A percentile compares a stretch with the other conserved stretches of the same genome.
Evolutionary conservation across 2,113 vertebrate species (phyloP).

Genomic region (Gila orcuttii): DNA sequence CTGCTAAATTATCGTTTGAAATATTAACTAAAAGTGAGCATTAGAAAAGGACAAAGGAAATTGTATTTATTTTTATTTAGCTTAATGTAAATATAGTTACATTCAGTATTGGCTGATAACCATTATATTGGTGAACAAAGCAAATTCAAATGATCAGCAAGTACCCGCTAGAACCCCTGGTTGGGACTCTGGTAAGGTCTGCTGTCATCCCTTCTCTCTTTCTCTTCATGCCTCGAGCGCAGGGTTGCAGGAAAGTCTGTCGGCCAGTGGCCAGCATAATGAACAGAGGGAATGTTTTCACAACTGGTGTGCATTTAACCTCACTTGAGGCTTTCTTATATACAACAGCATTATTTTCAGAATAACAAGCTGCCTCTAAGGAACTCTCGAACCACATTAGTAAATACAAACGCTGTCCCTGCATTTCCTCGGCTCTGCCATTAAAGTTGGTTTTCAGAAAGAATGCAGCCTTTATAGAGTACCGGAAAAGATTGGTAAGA

Average conservation of each 20-base stretch:
- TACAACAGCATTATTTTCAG: conserved; percentile 52
- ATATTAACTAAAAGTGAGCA: neutral
- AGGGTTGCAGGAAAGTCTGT: conserved; percentile 33
- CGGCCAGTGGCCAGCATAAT: conserved; percentile 48
- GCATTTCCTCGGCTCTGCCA: neutral
- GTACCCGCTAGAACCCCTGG: neutral
- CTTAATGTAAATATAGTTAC: neutral
- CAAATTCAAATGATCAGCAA: neutral
- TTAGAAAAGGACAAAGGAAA: neutral
- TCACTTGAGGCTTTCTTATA: conserved; percentile 51
- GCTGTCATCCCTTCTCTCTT: neutral
- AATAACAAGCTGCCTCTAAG: conserved; percentile 42
- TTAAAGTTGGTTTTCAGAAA: conserved; percentile 12
- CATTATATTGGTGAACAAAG: neutral
- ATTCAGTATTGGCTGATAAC: neutral
- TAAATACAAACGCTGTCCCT: neutral
- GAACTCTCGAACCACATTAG: conserved; percentile 31
- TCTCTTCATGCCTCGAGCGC: neutral
- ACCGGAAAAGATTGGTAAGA: neutral
- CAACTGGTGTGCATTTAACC: conserved; percentile 58
- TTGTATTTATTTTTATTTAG: neutral
- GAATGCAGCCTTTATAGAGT: neutral
- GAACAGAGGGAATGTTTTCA: conserved; percentile 57
- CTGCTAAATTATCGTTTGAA: neutral
- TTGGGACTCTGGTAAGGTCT: neutral